Base-by-base conservation (phyloP, 2,888 invertebrate genomes). In the Leptinotarsa peninsularis region DNA sequence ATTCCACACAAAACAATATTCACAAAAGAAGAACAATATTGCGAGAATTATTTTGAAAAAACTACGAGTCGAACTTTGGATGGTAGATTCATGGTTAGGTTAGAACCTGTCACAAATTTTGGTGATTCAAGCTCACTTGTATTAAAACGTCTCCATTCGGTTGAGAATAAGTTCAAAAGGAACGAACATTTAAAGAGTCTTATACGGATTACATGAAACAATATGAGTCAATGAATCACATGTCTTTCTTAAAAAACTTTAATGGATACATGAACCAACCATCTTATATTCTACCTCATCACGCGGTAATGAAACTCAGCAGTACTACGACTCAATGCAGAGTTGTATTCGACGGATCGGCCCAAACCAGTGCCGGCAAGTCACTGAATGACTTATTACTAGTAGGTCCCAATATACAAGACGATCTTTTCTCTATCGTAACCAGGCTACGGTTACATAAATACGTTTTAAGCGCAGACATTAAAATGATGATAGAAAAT, bases 341-440 rank as follows among this genome's bases (percentile, higher is more conserved):
- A n/a, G 78, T 78, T n/a, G 78, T 78, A 10, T 78, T 76, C 49
- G 78, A 78, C 21, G 76, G 27, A 27, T 27, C 5, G 27, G 27
- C 5, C 27, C 27, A 27, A 27, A 27, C 27, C 27, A 27, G 27
- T 27, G 27, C 27, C 4, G 27, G 27, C 27, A 27, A 4, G 27
- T 27, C 27, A 27, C 27, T 27, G 27, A 78, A 77, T 54, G 76
- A 78, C 50, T 18, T 72, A 69, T 50, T 75, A 50, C 50, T 63
- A 15, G 21, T 60, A 15, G 77, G 75, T 18, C 60, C 60, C 14
- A 60, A 60, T 54, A 70, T 77, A 43, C 78, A 78, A 54, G 71
- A 78, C 14, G 78, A 79, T 56, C 63, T 79, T 18, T 76, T 67
- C 71, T 67, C 78, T 7, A 79, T 79, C 49, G 58, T 76, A 52